Percentiles rank a stretch among this genome's conserved stretches.
phyloP scores from a whole-genome alignment of 2,888 invertebrate genomes.

The Tetragnatha montana region DNA sequence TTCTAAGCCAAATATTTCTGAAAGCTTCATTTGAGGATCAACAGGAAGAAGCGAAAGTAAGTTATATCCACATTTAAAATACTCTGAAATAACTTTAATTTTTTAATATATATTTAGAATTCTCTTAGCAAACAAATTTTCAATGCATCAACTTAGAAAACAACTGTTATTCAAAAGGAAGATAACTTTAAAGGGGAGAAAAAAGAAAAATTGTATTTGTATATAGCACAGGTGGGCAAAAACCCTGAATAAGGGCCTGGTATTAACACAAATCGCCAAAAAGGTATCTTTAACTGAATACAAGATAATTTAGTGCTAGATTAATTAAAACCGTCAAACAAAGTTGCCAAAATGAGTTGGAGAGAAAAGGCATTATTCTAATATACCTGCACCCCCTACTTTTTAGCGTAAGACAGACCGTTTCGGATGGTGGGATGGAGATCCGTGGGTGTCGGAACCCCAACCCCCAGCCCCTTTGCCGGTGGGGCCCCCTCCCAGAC shows the following conservation, averaged over 20 bases:
- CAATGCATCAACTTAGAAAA: not conserved
- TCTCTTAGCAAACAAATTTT: not conserved
- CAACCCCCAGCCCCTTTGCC: constrained; percentile 28
- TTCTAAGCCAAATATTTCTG: constrained; percentile 27
- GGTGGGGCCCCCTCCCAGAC: constrained; percentile 26
- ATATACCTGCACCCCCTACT: too few species aligned
- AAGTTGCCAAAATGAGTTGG: too few species aligned
- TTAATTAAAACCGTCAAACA: too few species aligned
- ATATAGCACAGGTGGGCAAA: too few species aligned
- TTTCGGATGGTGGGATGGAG: constrained; percentile 51
- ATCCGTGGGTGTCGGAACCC: constrained; percentile 54
- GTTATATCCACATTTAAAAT: not conserved
- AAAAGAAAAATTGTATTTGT: not conserved
- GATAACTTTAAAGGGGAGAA: not conserved
- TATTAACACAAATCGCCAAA: too few species aligned
- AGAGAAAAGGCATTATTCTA: too few species aligned
- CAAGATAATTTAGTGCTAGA: too few species aligned
- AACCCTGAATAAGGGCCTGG: too few species aligned
- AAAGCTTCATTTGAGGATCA: constrained; percentile 50
- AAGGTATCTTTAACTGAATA: too few species aligned
- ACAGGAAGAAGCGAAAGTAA: constrained; percentile 33
- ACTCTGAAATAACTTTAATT: not conserved
- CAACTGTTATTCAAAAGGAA: too few species aligned
- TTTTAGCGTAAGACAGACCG: constrained; percentile 41
- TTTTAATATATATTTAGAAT: not conserved